phyloP scores from a whole-genome alignment of 2,113 vertebrate genomes.

The Cryptomyrus ogoouensis region DNA sequence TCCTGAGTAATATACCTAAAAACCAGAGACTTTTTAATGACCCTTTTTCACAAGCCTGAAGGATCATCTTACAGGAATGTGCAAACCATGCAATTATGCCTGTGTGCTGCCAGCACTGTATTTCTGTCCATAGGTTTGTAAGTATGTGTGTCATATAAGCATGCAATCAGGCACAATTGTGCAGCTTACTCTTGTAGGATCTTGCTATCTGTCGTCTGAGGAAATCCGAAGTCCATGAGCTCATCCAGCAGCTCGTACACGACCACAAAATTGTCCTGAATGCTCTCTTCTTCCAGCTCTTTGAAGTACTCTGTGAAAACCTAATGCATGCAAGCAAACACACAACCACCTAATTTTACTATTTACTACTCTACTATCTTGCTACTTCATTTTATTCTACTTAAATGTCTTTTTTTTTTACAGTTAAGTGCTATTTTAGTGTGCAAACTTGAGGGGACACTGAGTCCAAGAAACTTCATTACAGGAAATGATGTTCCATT shows the following conservation, averaged over 20 bases:
- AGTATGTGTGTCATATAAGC: background rate
- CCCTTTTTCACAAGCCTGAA: background rate
- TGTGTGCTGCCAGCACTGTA: background rate
- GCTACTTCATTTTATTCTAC: too few relatives aligned
- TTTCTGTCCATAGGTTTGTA: background rate
- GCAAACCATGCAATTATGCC: background rate
- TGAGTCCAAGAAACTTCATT: too few relatives aligned
- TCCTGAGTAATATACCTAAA: conserved; percentile 88
- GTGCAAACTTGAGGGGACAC: too few relatives aligned
- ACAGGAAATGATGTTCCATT: too few relatives aligned
- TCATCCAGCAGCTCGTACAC: conserved; percentile 89
- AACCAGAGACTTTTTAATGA: background rate
- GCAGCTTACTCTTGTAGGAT: conserved; percentile 86
- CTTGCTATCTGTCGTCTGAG: conserved; percentile 91
- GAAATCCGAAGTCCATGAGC: conserved; percentile 94
- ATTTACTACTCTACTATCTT: too few relatives aligned
- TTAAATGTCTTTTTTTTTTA: too few relatives aligned
- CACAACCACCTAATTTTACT: background rate
- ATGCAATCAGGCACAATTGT: background rate
- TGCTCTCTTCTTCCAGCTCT: conserved; percentile 91
- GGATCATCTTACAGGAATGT: background rate
- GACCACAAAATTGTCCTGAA: conserved; percentile 91
- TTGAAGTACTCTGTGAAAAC: conserved; percentile 93
- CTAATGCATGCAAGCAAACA: conserved; percentile 42
- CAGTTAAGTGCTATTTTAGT: too few relatives aligned